Percentiles rank a stretch among this genome's conserved stretches.
Conservation (phyloP, 2,888 invertebrate species). For the Drosophila robusta region DNA sequence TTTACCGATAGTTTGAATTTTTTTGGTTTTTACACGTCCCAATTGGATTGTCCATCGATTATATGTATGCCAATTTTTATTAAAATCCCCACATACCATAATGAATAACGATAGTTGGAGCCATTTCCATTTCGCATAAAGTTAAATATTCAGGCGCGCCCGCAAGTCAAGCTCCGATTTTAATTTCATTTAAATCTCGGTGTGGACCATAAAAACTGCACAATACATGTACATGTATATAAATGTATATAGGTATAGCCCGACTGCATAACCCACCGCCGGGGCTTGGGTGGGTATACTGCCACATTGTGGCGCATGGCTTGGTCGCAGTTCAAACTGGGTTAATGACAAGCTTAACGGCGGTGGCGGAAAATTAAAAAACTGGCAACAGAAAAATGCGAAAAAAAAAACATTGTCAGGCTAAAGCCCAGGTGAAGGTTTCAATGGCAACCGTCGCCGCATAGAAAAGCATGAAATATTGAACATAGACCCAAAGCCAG, state of each 20-base stretch:
- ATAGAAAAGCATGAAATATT: slow-evolving; percentile 63
- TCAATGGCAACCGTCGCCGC: slow-evolving; percentile 37
- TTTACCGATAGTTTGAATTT: neutral
- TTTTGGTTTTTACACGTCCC: slow-evolving; percentile 18
- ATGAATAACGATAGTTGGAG: slow-evolving; percentile 60
- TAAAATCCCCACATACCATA: slow-evolving; percentile 38
- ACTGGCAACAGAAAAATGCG: slow-evolving; percentile 42
- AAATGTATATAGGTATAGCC: slow-evolving; percentile 16
- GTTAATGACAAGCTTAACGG: slow-evolving; percentile 79
- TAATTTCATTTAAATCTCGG: slow-evolving; percentile 74
- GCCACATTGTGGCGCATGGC: slow-evolving; percentile 21
- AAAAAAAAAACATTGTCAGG: slow-evolving; percentile 34
- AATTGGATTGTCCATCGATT: slow-evolving; percentile 48
- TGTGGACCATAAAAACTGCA: slow-evolving; percentile 55
- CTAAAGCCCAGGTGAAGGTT: slow-evolving; percentile 55
- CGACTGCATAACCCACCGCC: neutral
- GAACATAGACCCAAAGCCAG: slow-evolving; percentile 40
- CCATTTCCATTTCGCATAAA: slow-evolving; percentile 56
- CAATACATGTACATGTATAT: slow-evolving; percentile 25
- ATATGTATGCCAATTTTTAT: slow-evolving; percentile 52
- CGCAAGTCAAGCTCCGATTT: slow-evolving; percentile 68
- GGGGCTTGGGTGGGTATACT: slow-evolving; percentile 12
- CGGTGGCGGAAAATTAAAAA: slow-evolving; percentile 72
- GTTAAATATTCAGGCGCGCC: slow-evolving; percentile 66
- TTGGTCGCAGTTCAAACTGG: slow-evolving; percentile 70